Percentiles rank a stretch among this genome's conserved stretches.
phyloP scores from a whole-genome alignment of 2,888 invertebrate species.

The Yponomeuta sedellus region DNA sequence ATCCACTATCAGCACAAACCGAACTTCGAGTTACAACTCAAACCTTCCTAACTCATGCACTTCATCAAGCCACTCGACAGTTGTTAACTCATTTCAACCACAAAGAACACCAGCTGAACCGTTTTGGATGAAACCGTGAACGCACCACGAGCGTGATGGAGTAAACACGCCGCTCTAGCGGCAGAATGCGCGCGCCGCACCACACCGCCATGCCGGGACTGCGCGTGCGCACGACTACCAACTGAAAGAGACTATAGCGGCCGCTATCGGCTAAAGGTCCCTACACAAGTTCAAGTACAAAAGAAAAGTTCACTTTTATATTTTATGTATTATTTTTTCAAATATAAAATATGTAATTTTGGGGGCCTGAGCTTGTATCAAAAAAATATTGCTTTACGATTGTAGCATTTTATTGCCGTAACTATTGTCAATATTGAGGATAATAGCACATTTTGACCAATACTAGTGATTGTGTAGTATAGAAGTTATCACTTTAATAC shows the following conservation, averaged over 20 bases:
- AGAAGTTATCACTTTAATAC: too few species aligned
- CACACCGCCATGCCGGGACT: conserved; percentile 68
- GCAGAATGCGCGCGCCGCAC: conserved; percentile 71
- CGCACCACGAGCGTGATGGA: conserved; percentile 68
- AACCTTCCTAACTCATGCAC: too few species aligned
- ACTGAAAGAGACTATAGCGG: not conserved
- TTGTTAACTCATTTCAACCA: not conserved
- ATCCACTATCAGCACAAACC: not conserved
- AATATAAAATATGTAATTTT: too few species aligned
- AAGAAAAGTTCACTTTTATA: too few species aligned
- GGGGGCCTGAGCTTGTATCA: too few species aligned
- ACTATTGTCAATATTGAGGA: too few species aligned
- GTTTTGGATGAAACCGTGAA: conserved; percentile 25
- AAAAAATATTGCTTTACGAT: too few species aligned
- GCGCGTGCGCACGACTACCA: conserved; percentile 1
- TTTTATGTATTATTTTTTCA: too few species aligned
- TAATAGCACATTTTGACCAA: too few species aligned
- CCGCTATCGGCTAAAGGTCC: not conserved
- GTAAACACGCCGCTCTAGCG: conserved; percentile 66
- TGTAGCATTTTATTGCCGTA: too few species aligned
- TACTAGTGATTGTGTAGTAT: too few species aligned
- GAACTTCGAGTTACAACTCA: not conserved
- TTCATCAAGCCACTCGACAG: not conserved
- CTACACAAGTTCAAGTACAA: too few species aligned
- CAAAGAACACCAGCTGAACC: not conserved